Evolutionary conservation across 2,888 invertebrate species (phyloP).

Genomic region (Cheilosia grossa): DNA sequence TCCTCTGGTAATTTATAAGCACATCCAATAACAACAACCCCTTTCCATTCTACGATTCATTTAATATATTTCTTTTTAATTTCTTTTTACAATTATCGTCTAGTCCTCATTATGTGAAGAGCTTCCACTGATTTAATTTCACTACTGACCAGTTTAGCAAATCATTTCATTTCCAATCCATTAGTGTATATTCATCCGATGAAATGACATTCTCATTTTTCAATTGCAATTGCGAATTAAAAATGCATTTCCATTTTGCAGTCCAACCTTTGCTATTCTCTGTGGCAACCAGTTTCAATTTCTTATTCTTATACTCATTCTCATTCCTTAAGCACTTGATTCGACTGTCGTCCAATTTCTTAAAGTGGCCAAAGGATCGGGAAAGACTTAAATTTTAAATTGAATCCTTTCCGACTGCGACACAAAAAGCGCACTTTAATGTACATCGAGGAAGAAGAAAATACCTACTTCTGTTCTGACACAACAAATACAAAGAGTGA

Average conservation of each 20-base stretch:
- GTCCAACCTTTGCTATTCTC: slow-evolving; percentile 4
- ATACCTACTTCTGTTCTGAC: slow-evolving; percentile 22
- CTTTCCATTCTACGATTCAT: background rate
- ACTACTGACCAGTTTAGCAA: slow-evolving; percentile 58
- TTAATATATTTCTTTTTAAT: background rate
- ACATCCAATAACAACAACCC: too few species aligned
- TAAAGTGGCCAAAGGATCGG: slow-evolving; percentile 67
- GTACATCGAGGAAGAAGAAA: slow-evolving; percentile 28
- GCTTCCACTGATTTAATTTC: slow-evolving; percentile 48
- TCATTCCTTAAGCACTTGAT: slow-evolving; percentile 47
- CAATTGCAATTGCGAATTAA: slow-evolving; percentile 66
- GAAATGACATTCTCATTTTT: slow-evolving; percentile 44
- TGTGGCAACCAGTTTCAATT: slow-evolving; percentile 16
- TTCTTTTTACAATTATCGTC: background rate
- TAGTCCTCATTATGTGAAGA: background rate
- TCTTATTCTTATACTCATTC: slow-evolving; percentile 28
- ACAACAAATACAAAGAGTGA: slow-evolving; percentile 31
- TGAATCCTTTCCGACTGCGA: slow-evolving; percentile 33
- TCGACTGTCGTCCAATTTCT: slow-evolving; percentile 71
- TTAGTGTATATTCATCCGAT: slow-evolving; percentile 49
- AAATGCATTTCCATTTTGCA: slow-evolving; percentile 68
- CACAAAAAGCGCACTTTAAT: slow-evolving; percentile 55
- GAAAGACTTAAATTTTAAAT: slow-evolving; percentile 60
- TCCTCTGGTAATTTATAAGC: too few species aligned
- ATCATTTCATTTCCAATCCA: slow-evolving; percentile 54